Base-by-base conservation (phyloP, 2,797 vertebrate genomes). In the Streptopelia turtur region DNA sequence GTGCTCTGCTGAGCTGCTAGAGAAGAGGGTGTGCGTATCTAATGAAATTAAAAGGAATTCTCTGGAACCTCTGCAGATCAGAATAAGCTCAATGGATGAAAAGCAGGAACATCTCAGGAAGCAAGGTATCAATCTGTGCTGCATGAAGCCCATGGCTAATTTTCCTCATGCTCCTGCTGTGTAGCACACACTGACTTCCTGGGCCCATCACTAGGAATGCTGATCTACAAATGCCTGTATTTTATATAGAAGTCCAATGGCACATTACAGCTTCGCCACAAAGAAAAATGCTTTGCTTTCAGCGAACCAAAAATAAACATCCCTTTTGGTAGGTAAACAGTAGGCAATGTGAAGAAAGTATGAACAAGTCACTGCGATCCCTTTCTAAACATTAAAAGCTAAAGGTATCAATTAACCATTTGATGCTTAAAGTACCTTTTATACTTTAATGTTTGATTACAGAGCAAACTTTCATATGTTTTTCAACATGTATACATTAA, bases 161-260 rank as follows among this genome's bases (percentile, higher is more conserved):
- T 47, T 8, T 70, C 41, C 49, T 70, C 43, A 22, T 18, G 30
- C 23, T 83, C 68, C 71, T 14, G 5, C 16, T 2, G 2, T 0
- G 5, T 0, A 60, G 77, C 4, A 66, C 28, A 31, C 0, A 0
- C 17, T 30, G 61, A 63, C 6, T 31, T 64, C 66, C 39, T 37
- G 45, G n/a, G 50, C 14, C 35, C 60, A 45, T 33, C 50, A 24
- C 7, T 20, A 61, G 53, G 31, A 75, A 30, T 10, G 6, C 24
- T 18, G n/a, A 37, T 14, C 49, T 43, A 41, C 21, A 81, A 78
- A 74, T 6, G 12, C 5, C 43, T 71, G 23, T 37, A 56, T 55
- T 87, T 66, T 31, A 63, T 20, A 53, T 3, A 13, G 37, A n/a
- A 37, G 16, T 49, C 43, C 56, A 74, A 52, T 1, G 6, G 12